phyloP scores from a whole-genome alignment of 2,888 invertebrate species.

The Acheta domesticus region DNA sequence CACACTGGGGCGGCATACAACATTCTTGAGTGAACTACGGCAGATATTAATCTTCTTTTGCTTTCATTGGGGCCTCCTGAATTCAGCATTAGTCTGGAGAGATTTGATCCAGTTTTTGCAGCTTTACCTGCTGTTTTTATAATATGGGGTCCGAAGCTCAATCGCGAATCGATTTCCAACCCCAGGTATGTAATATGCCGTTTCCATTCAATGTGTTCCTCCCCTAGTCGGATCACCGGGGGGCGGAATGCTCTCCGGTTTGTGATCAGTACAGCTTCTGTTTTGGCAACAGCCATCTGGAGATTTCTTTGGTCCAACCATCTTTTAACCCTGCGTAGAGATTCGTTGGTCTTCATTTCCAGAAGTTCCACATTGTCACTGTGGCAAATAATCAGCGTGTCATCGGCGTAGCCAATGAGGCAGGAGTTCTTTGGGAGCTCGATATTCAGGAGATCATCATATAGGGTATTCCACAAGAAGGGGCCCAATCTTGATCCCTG shows the following conservation, averaged over 20 bases:
- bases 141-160: not conserved
- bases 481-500: not conserved
- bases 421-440: not conserved
- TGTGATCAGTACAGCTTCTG: not conserved
- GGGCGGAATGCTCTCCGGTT: not conserved
- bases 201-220: not conserved
- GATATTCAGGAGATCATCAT: not conserved
- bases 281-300: not conserved
- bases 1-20: not conserved
- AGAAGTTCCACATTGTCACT: not conserved
- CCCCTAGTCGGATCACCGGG: not conserved
- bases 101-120: not conserved
- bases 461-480: not conserved
- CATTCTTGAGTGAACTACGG: not conserved
- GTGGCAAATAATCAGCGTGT: not conserved
- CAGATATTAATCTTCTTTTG: not conserved
- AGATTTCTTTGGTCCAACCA: not conserved
- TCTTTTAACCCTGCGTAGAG: not conserved
- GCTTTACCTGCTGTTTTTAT: not conserved
- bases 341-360: not conserved
- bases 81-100: not conserved
- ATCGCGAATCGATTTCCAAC: not conserved
- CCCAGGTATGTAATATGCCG: not conserved
- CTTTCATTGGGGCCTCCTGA: not conserved
- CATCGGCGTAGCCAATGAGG: not conserved